Percentiles rank a stretch among this genome's conserved stretches.
Evolutionary conservation across 1,140 invertebrate species (phyloP).

Genomic region (Popillia japonica): DNA sequence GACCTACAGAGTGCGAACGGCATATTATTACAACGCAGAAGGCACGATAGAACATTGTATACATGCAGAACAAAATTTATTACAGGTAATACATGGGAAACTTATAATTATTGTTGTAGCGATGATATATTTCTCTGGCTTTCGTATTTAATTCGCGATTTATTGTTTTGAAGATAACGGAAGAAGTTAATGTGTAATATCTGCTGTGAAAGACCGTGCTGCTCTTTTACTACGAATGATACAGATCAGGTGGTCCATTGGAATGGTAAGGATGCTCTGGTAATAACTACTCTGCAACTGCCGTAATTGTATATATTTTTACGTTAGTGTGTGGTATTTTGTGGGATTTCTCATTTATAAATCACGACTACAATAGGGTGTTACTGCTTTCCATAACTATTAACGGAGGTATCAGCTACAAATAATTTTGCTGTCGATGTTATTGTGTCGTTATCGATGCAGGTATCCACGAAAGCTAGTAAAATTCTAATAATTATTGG

Average conservation of each 20-base stretch:
- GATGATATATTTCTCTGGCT: conserved; percentile 43
- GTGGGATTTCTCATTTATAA: neutral
- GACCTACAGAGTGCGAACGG: neutral
- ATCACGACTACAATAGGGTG: neutral
- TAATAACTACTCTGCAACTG: neutral
- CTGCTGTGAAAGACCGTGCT: conserved; percentile 3
- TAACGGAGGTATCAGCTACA: too few relatives aligned
- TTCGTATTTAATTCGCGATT: conserved; percentile 40
- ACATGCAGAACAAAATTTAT: conserved; percentile 27
- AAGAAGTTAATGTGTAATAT: conserved; percentile 32
- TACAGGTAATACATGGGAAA: conserved; percentile 41
- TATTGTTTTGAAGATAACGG: conserved; percentile 41
- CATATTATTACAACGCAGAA: neutral
- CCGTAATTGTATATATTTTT: conserved; percentile 30
- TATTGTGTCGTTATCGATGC: too few relatives aligned
- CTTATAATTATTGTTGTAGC: conserved; percentile 44
- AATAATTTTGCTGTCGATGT: too few relatives aligned
- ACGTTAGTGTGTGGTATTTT: conserved; percentile 1
- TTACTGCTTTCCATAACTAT: too few relatives aligned
- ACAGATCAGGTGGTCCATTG: conserved; percentile 5
- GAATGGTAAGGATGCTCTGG: conserved; percentile 1
- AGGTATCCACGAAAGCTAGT: too few relatives aligned
- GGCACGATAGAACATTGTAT: neutral
- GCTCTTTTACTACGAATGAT: conserved; percentile 21
- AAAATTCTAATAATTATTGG: too few relatives aligned